Evolutionary conservation across 2,113 vertebrate species (phyloP), one percentile per base, ranked within the genome.

Genomic region (Macquaria australasica): DNA sequence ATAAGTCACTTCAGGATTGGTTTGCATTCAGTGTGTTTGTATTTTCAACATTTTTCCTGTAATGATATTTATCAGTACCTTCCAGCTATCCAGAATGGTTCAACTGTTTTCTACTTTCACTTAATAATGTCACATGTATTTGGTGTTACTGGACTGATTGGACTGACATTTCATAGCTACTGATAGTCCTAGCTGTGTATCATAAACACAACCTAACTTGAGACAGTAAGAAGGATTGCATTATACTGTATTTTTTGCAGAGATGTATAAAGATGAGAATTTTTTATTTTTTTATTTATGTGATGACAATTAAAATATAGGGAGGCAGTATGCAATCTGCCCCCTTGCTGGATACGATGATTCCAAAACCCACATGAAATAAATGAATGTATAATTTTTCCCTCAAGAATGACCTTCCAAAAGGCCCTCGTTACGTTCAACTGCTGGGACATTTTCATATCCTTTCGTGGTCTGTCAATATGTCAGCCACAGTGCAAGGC

Each of bases 391-490:
- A 12, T 18, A 8, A 66, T 78, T 62, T 56, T 79, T 39, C 31
- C 37, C 21, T 68, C 21, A 67, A 39, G 41, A 64, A 43, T 84
- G 60, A 79, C 21, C 73, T 87, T 88, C 81, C 45, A 66, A 69
- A 79, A 31, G 10, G 51, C 28, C 18, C 10, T 25, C 34, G 28
- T 58, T 80, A 68, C 31, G 1, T 62, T 89, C 39, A 9, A 67
- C 70, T 69, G 43, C 73, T 74, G 76, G 12, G 67, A 67, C 50
- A 74, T 86, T 88, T 87, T 53, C 68, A 74, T 81, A 67, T 84
- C 43, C 69, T 87, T 62, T 83, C 67, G 58, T 25, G 28, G 70
- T 77, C 78, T 73, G 64, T 87, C 81, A 82, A 79, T 81, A 88
- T 82, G 74, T 89, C 77, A 87, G 59, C 75, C 45, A 81, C 41